These are phyloP conservation scores for Percina caprodes DNA, from an alignment of 2,113 vertebrate genomes.

Conservation along the genomic window DNA sequence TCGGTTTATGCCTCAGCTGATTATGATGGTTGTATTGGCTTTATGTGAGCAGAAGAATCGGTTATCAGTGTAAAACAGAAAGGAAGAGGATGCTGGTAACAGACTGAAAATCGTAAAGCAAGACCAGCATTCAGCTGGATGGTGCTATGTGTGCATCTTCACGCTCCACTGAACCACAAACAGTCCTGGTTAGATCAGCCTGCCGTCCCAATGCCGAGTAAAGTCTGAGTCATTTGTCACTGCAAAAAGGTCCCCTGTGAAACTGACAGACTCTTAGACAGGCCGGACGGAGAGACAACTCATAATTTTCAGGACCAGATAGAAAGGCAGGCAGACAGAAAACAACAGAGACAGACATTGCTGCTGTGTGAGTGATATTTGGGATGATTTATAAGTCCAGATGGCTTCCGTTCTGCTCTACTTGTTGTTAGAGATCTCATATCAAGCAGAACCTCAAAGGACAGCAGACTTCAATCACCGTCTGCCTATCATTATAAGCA, in stretches of 20 bases:
- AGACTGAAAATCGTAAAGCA: slow-evolving; percentile 13
- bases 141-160: neutral
- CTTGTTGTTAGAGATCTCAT: slow-evolving; percentile 48
- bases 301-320: neutral
- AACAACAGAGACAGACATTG: slow-evolving; percentile 8
- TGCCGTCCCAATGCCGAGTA: neutral
- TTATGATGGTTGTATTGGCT: neutral
- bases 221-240: slow-evolving; percentile 55
- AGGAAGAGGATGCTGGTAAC: slow-evolving; percentile 1
- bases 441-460: slow-evolving; percentile 48
- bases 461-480: slow-evolving; percentile 36
- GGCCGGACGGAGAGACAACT: slow-evolving; percentile 13
- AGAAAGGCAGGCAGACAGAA: slow-evolving; percentile 15
- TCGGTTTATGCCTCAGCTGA: slow-evolving; percentile 14
- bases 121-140: neutral
- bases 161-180: slow-evolving; percentile 26
- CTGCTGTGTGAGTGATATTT: slow-evolving; percentile 45
- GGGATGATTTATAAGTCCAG: slow-evolving; percentile 54
- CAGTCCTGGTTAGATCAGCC: slow-evolving; percentile 14
- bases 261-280: slow-evolving; percentile 18
- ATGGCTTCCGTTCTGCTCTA: slow-evolving; percentile 53
- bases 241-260: slow-evolving; percentile 34
- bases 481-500: slow-evolving; percentile 39
- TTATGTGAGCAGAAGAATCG: neutral
- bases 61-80: slow-evolving; percentile 27